phyloP scores from a whole-genome alignment of 2,888 invertebrate species.

The Apodemia mormo region DNA sequence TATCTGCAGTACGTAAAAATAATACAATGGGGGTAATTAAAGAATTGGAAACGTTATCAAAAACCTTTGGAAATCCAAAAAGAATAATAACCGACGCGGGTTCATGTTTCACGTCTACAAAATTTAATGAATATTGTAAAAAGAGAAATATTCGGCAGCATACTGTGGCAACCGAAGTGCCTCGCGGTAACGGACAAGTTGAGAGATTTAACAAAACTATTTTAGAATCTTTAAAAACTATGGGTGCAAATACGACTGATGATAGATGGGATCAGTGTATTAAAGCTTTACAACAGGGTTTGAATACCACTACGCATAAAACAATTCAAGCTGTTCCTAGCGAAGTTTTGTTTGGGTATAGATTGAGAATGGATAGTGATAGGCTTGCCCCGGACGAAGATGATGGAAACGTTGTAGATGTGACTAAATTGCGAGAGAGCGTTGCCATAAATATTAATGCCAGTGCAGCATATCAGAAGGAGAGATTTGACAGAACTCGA shows the following conservation, averaged over 20 bases:
- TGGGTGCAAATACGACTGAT: constrained; percentile 37
- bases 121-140: constrained; percentile 9
- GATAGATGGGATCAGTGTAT: constrained; percentile 43
- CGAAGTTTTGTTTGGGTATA: constrained; percentile 40
- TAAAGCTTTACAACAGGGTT: constrained; percentile 41
- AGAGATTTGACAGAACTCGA: constrained; percentile 5
- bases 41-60: constrained; percentile 23
- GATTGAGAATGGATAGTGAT: constrained; percentile 19
- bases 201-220: constrained; percentile 44
- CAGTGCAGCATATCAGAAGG: not conserved
- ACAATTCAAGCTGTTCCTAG: constrained; percentile 41
- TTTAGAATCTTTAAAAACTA: constrained; percentile 40
- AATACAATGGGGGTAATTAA: constrained; percentile 2
- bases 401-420: not conserved
- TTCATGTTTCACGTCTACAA: constrained; percentile 2
- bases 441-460: not conserved
- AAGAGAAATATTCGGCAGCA: constrained; percentile 11
- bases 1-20: constrained; percentile 12
- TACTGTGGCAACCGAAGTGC: constrained; percentile 33
- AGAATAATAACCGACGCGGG: constrained; percentile 16
- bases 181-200: constrained; percentile 43
- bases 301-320: constrained; percentile 42
- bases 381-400: not conserved
- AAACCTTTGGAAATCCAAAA: constrained; percentile 15
- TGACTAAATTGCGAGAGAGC: constrained; percentile 2